Percentiles rank a stretch among this genome's conserved stretches.
Conservation (phyloP, 2,113 vertebrate species). For the Chaetura pelagica region DNA sequence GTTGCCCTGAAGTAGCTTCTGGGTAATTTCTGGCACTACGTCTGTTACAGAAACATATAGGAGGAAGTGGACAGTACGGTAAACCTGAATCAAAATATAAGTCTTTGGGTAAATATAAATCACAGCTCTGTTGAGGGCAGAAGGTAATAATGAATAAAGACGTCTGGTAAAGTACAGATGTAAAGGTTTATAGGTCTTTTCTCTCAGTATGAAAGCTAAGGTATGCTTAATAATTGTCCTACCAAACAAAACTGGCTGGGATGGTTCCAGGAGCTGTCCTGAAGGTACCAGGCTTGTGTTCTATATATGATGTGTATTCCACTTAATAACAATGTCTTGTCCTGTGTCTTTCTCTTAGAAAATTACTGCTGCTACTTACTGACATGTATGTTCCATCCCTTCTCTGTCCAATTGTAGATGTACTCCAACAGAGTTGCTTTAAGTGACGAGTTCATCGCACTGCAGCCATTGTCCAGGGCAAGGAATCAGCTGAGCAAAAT, state of each 20-base stretch:
- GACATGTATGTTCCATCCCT: constrained; percentile 83
- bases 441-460: constrained; percentile 99
- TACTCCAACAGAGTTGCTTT: constrained; percentile 96
- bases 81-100: not conserved
- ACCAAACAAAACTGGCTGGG: not conserved
- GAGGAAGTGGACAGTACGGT: not conserved
- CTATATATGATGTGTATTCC: constrained; percentile 56
- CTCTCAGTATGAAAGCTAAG: not conserved
- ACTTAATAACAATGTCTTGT: constrained; percentile 69
- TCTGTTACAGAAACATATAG: not conserved
- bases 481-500: constrained; percentile 99
- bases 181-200: not conserved
- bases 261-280: not conserved
- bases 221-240: not conserved
- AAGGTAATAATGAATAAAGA: not conserved
- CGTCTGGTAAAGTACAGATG: not conserved
- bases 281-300: constrained; percentile 47
- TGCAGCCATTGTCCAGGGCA: constrained; percentile 98
- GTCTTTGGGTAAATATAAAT: not conserved
- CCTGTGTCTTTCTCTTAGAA: constrained; percentile 76
- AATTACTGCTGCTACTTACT: constrained; percentile 75
- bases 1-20: not conserved
- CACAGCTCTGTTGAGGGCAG: not conserved
- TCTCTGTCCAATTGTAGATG: constrained; percentile 91
- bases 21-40: not conserved